phyloP scores from a whole-genome alignment of 2,888 invertebrate species.

The Oegoconia quadripuncta region DNA sequence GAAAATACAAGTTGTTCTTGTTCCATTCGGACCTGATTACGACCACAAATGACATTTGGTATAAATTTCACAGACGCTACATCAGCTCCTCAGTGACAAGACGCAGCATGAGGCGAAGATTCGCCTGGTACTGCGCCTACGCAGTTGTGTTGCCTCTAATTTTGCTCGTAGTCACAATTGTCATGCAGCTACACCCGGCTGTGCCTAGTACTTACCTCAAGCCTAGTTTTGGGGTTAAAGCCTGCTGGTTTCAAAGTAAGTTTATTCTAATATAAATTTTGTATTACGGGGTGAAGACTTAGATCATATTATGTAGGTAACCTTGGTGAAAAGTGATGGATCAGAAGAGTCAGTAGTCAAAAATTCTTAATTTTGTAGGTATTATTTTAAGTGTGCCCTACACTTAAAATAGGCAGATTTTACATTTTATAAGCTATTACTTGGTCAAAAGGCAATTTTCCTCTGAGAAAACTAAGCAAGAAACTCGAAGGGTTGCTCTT shows the following conservation, averaged over 20 bases:
- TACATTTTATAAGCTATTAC: no score
- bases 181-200: slow-evolving; percentile 79
- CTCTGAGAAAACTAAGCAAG: no score
- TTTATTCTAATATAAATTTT: no score
- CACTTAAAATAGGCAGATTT: no score
- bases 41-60: not conserved
- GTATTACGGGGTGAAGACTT: not conserved
- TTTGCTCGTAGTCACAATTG: slow-evolving; percentile 75
- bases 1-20: no score
- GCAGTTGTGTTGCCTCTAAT: slow-evolving; percentile 75
- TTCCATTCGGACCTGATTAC: not conserved
- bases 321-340: no score
- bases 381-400: no score
- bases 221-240: slow-evolving; percentile 77
- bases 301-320: no score
- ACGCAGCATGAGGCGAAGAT: slow-evolving; percentile 66
- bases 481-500: no score
- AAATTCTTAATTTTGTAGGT: no score
- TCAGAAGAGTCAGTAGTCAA: no score
- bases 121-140: slow-evolving; percentile 79
- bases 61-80: slow-evolving; percentile 45
- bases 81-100: slow-evolving; percentile 58
- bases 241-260: slow-evolving; percentile 82
- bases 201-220: slow-evolving; percentile 80
- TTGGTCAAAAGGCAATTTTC: no score